Percentiles rank a stretch among this genome's conserved stretches.
Evolutionary conservation across 2,113 vertebrate genomes (phyloP).

Genomic region (Polypterus senegalus): DNA sequence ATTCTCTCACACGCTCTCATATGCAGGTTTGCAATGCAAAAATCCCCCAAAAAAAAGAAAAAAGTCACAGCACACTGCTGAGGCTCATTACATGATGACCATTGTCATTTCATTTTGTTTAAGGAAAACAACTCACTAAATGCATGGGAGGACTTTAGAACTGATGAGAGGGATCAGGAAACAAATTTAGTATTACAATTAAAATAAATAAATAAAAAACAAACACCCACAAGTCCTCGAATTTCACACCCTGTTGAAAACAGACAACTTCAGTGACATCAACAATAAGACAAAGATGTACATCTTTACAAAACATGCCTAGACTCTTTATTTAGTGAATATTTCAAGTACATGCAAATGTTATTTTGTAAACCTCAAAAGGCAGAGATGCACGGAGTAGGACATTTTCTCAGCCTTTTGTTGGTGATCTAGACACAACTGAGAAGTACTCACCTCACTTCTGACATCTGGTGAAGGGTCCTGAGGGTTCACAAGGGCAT

Average conservation of each 20-base stretch:
- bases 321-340: neutral
- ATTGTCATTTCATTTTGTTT: too few species aligned
- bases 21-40: too few species aligned
- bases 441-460: conserved; percentile 64
- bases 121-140: too few species aligned
- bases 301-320: neutral
- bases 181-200: too few species aligned
- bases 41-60: conserved; percentile 15
- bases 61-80: conserved; percentile 16
- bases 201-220: too few species aligned
- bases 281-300: too few species aligned
- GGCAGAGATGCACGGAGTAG: neutral
- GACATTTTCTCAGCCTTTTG: neutral
- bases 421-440: neutral
- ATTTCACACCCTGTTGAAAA: conserved; percentile 7
- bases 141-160: too few species aligned
- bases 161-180: too few species aligned
- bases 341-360: neutral
- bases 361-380: neutral
- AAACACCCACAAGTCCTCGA: neutral
- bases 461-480: conserved; percentile 77
- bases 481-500: conserved; percentile 80
- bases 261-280: neutral
- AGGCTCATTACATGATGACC: neutral
- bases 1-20: neutral